Percentiles rank a stretch among this genome's conserved stretches.
These are phyloP conservation scores for Nemapogon koenigi DNA, from an alignment of 2,888 invertebrate genomes.

Conservation along the genomic window DNA sequence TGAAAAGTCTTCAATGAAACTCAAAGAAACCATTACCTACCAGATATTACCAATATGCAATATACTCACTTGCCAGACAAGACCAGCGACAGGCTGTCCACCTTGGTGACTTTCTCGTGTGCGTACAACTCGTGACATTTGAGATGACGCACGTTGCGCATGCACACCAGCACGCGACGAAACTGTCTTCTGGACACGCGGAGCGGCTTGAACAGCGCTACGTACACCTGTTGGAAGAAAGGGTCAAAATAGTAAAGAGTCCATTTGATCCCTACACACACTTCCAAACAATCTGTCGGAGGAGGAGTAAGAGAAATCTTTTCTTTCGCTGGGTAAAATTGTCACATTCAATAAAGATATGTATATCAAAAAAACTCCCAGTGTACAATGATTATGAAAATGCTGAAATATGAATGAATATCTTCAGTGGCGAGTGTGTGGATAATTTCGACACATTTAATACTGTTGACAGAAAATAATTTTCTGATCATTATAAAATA, in stretches of 20 bases:
- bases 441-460: too few species aligned
- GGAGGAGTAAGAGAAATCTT: background rate
- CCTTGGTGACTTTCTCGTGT: constrained; percentile 86
- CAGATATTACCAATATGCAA: too few species aligned
- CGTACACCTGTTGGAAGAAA: constrained; percentile 86
- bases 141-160: constrained; percentile 79
- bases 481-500: too few species aligned
- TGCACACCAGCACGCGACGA: constrained; percentile 79
- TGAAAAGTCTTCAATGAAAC: too few species aligned
- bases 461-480: too few species aligned
- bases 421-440: too few species aligned
- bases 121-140: constrained; percentile 88
- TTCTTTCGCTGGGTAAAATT: background rate
- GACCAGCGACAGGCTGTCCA: constrained; percentile 85
- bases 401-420: too few species aligned
- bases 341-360: background rate
- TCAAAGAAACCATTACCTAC: too few species aligned
- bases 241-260: too few species aligned
- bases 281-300: too few species aligned
- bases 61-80: constrained; percentile 84
- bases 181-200: constrained; percentile 84
- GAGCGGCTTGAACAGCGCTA: constrained; percentile 82
- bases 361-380: background rate
- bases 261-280: too few species aligned
- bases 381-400: too few species aligned